These are phyloP conservation scores for Eulemur rufifrons DNA, from an alignment of 2,113 vertebrate species.

Conservation along the genomic window DNA sequence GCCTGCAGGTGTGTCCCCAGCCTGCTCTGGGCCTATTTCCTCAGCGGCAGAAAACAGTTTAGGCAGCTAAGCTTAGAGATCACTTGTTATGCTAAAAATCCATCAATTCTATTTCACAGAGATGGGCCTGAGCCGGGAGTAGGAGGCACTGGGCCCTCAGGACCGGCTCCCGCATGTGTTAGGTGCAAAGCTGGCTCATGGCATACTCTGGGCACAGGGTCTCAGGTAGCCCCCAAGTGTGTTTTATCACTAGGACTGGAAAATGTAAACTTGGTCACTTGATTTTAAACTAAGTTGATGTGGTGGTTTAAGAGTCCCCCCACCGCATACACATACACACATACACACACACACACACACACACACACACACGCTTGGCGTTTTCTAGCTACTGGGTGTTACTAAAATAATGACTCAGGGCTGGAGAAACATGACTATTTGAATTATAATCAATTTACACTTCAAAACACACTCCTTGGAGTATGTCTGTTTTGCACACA, in stretches of 20 bases:
- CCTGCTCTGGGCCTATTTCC: not conserved
- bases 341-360: not conserved
- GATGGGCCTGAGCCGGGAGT: not conserved
- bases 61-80: not conserved
- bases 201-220: not conserved
- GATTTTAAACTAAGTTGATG: not conserved
- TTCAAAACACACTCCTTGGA: not conserved
- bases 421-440: not conserved
- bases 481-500: not conserved
- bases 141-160: not conserved
- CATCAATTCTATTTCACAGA: not conserved
- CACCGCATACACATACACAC: not conserved
- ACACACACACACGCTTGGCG: not conserved
- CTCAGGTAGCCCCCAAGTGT: not conserved
- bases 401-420: not conserved
- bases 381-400: not conserved
- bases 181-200: not conserved
- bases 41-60: not conserved
- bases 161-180: not conserved
- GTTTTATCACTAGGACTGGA: not conserved
- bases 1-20: not conserved
- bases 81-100: not conserved
- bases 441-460: not conserved
- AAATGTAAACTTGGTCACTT: not conserved
- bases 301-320: not conserved